Base-by-base conservation (phyloP, 2,797 vertebrate genomes). In the Nannoperca obscura region DNA sequence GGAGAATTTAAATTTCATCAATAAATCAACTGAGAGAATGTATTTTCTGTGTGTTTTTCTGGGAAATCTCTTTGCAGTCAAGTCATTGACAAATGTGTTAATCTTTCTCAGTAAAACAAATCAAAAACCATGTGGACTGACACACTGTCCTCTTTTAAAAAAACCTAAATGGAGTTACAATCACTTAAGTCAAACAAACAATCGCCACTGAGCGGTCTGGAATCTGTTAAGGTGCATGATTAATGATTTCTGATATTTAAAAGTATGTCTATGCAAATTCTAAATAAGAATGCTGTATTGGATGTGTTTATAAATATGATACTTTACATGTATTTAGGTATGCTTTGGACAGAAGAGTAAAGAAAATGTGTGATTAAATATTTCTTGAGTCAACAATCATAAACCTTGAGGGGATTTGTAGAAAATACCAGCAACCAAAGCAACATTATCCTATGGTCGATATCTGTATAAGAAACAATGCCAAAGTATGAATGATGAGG, bases 401-500 rank as follows among this genome's bases (percentile, higher is more conserved):
- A 36, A 68, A 3, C 61, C 27, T 61, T 58, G 1, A 49, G 59
- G 27, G n/a, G 42, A 40, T 53, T 17, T 49, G 3, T 17, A 34
- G 38, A 5, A 66, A 71, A 69, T 44, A 63, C 40, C 36, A 55
- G 49, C 47, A 65, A 54, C 64, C 57, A 32, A 42, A 80, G 42
- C 46, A 65, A 40, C 22, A 32, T 27, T 15, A 69, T 61, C 34
- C 74, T 8, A 53, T 27, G 8, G 32, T 27, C 6, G 30, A 58
- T 47, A 68, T 53, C n/a, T 46, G 7, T 72, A 32, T 66, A 78
- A 46, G 10, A 78, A 76, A 68, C 58, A 44, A 52, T 14, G 46
- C 34, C 1, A 11, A 42, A 11, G 15, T 32, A 5, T 78, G 44
- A 17, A 44, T 38, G 47, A 70, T 34, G 24, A 67, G 22, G 27